Base-by-base conservation (phyloP, 2,113 vertebrate species). In the Tyrannus savana region DNA sequence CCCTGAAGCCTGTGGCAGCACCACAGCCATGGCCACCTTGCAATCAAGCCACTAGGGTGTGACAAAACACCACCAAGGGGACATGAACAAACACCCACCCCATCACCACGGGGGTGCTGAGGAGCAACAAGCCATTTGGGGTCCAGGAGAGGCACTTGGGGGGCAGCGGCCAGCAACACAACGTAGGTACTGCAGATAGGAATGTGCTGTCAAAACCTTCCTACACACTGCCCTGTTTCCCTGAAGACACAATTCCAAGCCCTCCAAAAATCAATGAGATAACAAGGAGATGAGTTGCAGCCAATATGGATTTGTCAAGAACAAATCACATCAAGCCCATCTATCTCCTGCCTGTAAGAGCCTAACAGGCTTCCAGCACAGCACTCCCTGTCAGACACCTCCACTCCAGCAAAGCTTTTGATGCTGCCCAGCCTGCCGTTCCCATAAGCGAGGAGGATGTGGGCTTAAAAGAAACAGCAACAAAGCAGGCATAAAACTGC, bases 261-360 rank as follows among this genome's bases (percentile, higher is more conserved):
- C 52, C 69, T 95, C 60, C 19, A 84, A 84, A 95, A 95, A 96
- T 95, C 95, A 89, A 95, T 95, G 84, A 31, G 81, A 67, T 90
- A 95, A 97, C 95, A 93, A 95, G 96, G 72, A 95, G 94, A 95
- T 95, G 91, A 95, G 91, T 95, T 96, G 89, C 93, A 97, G 91
- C 89, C 89, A 92, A 78, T 95, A 94, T 64, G 77, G 96, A 95
- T 95, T 94, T 95, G 95, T 92, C 89, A 89, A 75, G 80, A 91
- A 41, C 80, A 95, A 92, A 93, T 96, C 91, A 92, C 94, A 92
- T 87, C 76, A 82, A 68, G 60, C 60, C 84, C 75, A 90, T 91
- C 73, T 89, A 78, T 92, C 89, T 92, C 78, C 79, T 84, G 75
- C 39, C 73, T 71, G 2, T 67, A 90, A 52, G 23, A 71, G 72